A percentile compares a stretch with the other conserved stretches of the same genome.
Evolutionary conservation across 2,797 vertebrate genomes (phyloP).

Genomic region (Natrix natrix): DNA sequence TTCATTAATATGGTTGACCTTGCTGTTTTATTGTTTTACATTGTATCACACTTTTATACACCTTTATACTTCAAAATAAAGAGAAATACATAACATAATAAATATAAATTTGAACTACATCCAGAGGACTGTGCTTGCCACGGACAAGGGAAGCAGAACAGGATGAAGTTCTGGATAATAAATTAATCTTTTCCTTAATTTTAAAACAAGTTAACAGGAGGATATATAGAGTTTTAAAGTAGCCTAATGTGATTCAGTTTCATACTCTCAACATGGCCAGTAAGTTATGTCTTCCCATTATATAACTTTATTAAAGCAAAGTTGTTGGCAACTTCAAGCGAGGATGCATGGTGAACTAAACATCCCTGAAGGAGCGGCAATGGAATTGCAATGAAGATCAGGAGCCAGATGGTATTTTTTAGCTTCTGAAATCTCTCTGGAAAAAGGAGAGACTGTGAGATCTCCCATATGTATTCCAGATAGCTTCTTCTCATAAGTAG

Average conservation of each 20-base stretch:
- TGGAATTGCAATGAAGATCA: background rate
- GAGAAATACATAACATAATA: background rate
- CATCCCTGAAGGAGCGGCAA: background rate
- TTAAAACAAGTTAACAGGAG: background rate
- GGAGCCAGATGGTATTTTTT: background rate
- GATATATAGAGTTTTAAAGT: background rate
- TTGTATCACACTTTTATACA: background rate
- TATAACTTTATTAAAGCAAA: background rate
- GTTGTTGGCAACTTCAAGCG: background rate
- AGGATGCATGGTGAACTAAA: background rate
- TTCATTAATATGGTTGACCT: background rate
- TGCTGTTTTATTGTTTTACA: background rate
- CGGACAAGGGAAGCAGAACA: background rate
- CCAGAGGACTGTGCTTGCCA: background rate
- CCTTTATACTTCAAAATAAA: background rate
- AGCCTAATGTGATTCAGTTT: background rate
- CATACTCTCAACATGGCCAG: background rate
- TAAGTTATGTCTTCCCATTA: background rate
- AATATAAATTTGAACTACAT: background rate
- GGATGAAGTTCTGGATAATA: background rate
- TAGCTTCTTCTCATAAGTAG: background rate
- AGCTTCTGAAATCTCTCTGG: background rate
- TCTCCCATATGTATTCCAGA: background rate
- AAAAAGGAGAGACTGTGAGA: background rate
- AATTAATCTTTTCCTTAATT: background rate